phyloP scores from a whole-genome alignment of 2,797 vertebrate genomes.

The Muraenolepis orangiensis region DNA sequence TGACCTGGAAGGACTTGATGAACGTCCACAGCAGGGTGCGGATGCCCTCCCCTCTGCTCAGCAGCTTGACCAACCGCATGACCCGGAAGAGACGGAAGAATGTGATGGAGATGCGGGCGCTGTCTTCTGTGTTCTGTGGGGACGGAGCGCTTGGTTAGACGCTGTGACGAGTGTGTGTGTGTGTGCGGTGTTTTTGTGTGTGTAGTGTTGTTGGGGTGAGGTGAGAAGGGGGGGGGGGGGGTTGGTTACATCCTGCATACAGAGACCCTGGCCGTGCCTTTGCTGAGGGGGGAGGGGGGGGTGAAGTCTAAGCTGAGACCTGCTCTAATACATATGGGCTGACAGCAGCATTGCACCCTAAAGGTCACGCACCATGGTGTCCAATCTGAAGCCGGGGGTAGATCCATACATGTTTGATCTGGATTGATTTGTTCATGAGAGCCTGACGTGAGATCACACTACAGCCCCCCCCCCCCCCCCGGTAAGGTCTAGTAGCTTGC shows the following conservation, averaged over 20 bases:
- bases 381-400: background rate
- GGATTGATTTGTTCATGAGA: background rate
- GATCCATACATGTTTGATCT: background rate
- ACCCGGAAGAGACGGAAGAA: constrained; percentile 99
- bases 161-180: background rate
- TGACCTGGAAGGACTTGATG: constrained; percentile 98
- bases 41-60: constrained; percentile 97
- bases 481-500: background rate
- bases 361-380: background rate
- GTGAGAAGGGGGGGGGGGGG: background rate
- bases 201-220: background rate
- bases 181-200: too few species aligned
- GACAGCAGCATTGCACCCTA: constrained; percentile 43
- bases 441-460: too few species aligned
- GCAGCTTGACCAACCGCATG: constrained; percentile 97
- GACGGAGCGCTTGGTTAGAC: constrained; percentile 48
- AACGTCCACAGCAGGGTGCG: constrained; percentile 98
- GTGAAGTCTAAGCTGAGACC: constrained; percentile 34
- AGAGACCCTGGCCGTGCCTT: constrained; percentile 65
- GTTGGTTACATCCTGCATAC: constrained; percentile 21
- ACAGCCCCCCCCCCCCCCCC: background rate
- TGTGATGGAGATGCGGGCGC: constrained; percentile 96
- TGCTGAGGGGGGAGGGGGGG: constrained; percentile 23
- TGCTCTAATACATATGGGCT: constrained; percentile 60
- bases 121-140: constrained; percentile 95